Conservation (phyloP, 2,113 vertebrate genomes). For the Pedionomus torquatus region DNA sequence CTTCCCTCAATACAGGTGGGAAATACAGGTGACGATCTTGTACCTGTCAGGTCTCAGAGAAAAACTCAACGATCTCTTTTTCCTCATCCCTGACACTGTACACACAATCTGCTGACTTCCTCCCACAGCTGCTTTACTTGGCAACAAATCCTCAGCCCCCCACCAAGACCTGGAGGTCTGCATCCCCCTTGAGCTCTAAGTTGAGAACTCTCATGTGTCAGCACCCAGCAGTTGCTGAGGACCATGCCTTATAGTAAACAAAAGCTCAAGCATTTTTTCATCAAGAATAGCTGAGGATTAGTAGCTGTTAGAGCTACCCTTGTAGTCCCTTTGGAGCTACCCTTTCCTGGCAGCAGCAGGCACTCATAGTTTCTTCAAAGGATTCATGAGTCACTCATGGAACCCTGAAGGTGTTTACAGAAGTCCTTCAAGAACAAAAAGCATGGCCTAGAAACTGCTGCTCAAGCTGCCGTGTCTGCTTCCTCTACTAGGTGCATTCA, state of each 20-base stretch:
- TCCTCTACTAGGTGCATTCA: background rate
- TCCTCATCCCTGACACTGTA: background rate
- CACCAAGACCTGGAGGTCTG: background rate
- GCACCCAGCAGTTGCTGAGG: background rate
- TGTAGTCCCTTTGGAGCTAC: background rate
- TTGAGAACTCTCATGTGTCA: background rate
- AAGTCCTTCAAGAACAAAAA: background rate
- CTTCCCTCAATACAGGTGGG: background rate
- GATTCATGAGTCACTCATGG: background rate
- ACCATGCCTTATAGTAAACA: background rate
- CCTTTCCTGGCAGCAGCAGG: background rate
- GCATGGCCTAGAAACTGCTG: background rate
- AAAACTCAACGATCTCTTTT: background rate
- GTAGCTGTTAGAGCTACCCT: background rate
- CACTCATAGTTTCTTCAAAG: background rate
- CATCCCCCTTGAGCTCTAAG: background rate
- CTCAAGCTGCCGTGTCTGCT: background rate
- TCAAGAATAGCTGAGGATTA: background rate
- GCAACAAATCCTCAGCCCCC: background rate
- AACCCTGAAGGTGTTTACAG: background rate
- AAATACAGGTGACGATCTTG: background rate
- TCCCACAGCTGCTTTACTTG: background rate
- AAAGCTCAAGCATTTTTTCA: background rate
- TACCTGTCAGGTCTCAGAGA: no score
- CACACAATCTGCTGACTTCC: background rate